These are phyloP conservation scores for Falco berigora DNA, from an alignment of 2,797 vertebrate species.

Conservation along the genomic window DNA sequence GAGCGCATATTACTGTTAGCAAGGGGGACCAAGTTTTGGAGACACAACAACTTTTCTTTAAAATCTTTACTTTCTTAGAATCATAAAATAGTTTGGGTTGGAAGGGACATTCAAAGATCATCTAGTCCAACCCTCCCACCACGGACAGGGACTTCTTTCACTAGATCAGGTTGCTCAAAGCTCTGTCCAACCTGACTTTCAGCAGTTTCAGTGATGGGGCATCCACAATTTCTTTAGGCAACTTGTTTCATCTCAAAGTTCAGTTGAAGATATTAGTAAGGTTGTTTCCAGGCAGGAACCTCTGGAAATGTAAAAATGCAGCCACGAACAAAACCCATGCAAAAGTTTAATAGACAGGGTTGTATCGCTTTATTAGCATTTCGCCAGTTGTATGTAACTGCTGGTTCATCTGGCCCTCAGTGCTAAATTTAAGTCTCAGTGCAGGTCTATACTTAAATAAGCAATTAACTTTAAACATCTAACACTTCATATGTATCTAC, in stretches of 20 bases:
- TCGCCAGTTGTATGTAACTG: not conserved
- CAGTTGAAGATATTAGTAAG: not conserved
- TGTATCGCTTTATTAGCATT: not conserved
- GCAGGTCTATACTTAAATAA: not conserved
- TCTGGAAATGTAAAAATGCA: not conserved
- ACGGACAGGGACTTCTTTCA: no score
- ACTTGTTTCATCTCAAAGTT: not conserved
- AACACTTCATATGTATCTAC: not conserved
- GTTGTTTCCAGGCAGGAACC: not conserved
- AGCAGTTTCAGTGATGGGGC: no score
- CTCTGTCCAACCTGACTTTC: no score
- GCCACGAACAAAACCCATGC: not conserved
- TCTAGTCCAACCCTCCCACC: no score
- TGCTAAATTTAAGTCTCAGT: not conserved
- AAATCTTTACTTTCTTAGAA: not conserved
- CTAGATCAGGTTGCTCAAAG: no score
- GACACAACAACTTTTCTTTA: not conserved
- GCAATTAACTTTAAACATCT: conserved; percentile 1
- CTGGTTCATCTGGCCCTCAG: not conserved
- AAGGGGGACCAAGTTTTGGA: not conserved
- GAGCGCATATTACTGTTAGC: fast-evolving
- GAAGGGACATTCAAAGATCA: no score
- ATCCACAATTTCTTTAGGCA: not conserved
- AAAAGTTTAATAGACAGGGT: not conserved
- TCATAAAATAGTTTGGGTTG: no score